A percentile compares a stretch with the other conserved stretches of the same genome.
phyloP scores from a whole-genome alignment of 1,140 invertebrate species.

The Drosophila malerkotliana region DNA sequence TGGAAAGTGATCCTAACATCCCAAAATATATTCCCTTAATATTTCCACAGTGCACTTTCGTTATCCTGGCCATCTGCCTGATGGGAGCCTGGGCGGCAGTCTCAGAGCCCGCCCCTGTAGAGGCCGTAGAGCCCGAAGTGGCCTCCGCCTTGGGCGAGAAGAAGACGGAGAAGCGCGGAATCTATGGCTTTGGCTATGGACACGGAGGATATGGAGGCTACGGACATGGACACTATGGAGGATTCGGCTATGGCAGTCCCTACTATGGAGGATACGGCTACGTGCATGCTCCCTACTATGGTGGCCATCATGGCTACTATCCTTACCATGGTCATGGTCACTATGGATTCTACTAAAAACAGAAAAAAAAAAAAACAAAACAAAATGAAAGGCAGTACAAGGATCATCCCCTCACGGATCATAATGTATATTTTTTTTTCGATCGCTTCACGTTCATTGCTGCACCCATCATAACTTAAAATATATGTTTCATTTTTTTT shows the following conservation, averaged over 20 bases:
- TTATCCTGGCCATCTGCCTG: slow-evolving; percentile 59
- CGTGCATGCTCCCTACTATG: slow-evolving; percentile 63
- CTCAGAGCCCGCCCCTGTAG: slow-evolving; percentile 43
- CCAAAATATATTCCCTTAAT: neutral
- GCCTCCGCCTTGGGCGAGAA: slow-evolving; percentile 54
- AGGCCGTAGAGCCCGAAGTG: slow-evolving; percentile 29
- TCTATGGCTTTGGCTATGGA: slow-evolving; percentile 75
- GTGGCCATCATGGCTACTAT: slow-evolving; percentile 69
- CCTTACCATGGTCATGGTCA: slow-evolving; percentile 69
- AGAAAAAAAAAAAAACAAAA: neutral
- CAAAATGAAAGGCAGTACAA: neutral
- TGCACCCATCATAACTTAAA: slow-evolving; percentile 18
- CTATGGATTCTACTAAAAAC: slow-evolving; percentile 66
- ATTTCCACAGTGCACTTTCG: slow-evolving; percentile 54
- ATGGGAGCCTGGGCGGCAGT: slow-evolving; percentile 56
- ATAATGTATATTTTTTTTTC: slow-evolving; percentile 33
- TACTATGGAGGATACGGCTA: slow-evolving; percentile 71
- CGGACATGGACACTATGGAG: slow-evolving; percentile 49
- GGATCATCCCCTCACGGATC: slow-evolving; percentile 13
- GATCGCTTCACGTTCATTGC: slow-evolving; percentile 44
- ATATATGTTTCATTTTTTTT: slow-evolving; percentile 27
- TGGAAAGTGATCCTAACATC: neutral
- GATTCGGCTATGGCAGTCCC: slow-evolving; percentile 47
- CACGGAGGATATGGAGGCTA: slow-evolving; percentile 51
- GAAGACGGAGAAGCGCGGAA: slow-evolving; percentile 76